phyloP scores from a whole-genome alignment of 2,888 invertebrate species.

The Apodemia zela region DNA sequence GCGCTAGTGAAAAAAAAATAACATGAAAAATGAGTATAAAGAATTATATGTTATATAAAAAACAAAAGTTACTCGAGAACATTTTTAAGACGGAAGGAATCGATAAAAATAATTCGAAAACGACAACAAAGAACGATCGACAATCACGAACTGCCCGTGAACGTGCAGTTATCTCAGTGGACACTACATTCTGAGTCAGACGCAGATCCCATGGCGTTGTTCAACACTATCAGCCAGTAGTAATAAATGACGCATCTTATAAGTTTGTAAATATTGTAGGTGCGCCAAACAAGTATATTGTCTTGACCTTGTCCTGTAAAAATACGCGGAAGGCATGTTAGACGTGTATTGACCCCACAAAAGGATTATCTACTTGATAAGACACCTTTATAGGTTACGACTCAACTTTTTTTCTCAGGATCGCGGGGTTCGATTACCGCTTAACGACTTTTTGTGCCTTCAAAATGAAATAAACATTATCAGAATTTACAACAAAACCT shows the following conservation, averaged over 20 bases:
- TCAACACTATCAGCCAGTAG: slow-evolving; percentile 61
- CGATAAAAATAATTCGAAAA: not conserved
- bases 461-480: no score
- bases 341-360: no score
- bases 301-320: slow-evolving; percentile 23
- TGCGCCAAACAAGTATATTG: slow-evolving; percentile 48
- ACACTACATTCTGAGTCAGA: slow-evolving; percentile 58
- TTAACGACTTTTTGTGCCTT: no score
- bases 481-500: no score
- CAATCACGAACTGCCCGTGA: slow-evolving; percentile 55
- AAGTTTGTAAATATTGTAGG: slow-evolving; percentile 50
- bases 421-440: no score
- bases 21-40: not conserved
- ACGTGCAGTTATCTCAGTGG: slow-evolving; percentile 56
- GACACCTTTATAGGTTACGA: no score
- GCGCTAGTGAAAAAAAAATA: not conserved
- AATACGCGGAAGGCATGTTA: no score
- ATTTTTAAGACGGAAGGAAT: not conserved
- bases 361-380: no score
- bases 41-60: not conserved
- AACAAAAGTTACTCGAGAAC: not conserved
- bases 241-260: slow-evolving; percentile 58
- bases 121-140: slow-evolving; percentile 42
- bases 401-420: no score
- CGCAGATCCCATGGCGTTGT: slow-evolving; percentile 59